A percentile compares a stretch with the other conserved stretches of the same genome.
phyloP scores from a whole-genome alignment of 2,113 vertebrate species.

The Rhinoptilus africanus region DNA sequence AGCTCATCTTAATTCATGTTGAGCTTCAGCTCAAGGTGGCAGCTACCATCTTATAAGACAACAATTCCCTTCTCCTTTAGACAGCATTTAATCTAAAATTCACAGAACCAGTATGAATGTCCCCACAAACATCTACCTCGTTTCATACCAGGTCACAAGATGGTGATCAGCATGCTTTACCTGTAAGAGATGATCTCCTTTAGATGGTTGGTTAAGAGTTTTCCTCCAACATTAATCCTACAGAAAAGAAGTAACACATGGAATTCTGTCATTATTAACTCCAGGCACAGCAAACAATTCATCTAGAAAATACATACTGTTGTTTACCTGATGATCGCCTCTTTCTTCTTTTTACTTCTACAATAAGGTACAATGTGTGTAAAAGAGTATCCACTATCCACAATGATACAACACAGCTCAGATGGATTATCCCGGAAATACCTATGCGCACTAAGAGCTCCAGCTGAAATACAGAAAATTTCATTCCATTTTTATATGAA shows the following conservation, averaged over 20 bases:
- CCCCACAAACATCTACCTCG: neutral
- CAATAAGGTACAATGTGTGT: conserved; percentile 95
- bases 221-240: conserved; percentile 96
- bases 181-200: conserved; percentile 99
- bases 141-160: neutral
- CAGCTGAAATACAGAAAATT: conserved; percentile 76
- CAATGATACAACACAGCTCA: conserved; percentile 91
- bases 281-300: neutral
- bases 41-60: neutral
- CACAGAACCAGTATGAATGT: neutral
- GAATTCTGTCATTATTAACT: conserved; percentile 1
- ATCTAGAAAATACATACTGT: neutral
- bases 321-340: conserved; percentile 91
- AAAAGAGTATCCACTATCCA: conserved; percentile 96
- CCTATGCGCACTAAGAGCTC: conserved; percentile 88
- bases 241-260: conserved; percentile 4
- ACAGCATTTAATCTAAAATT: neutral
- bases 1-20: neutral
- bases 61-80: neutral
- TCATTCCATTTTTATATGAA: neutral
- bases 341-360: conserved; percentile 93
- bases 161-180: conserved; percentile 64
- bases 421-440: conserved; percentile 90
- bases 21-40: neutral
- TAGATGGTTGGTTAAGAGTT: conserved; percentile 95